Evolutionary conservation across 2,113 vertebrate genomes (phyloP).

Genomic region (Poicephalus meyeri): DNA sequence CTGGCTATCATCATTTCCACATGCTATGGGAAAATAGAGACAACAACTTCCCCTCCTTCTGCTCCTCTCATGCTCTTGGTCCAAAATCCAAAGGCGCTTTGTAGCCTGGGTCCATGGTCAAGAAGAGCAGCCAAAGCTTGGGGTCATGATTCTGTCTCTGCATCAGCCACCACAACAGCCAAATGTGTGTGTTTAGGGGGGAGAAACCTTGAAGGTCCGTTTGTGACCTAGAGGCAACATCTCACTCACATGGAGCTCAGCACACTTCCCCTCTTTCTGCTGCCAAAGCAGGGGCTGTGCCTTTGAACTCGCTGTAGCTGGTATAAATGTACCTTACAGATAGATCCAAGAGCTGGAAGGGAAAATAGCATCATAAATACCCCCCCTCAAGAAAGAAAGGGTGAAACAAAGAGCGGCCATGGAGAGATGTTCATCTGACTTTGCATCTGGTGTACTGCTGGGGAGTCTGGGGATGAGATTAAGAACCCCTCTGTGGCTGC

Average conservation of each 20-base stretch:
- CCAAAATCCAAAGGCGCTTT: neutral
- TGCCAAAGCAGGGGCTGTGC: neutral
- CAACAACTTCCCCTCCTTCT: neutral
- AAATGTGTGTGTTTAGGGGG: neutral
- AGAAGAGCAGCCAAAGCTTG: neutral
- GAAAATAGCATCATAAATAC: neutral
- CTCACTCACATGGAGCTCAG: neutral
- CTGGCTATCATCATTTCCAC: neutral
- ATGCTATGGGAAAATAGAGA: neutral
- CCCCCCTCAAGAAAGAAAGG: neutral
- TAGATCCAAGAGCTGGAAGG: neutral
- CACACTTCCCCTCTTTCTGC: neutral
- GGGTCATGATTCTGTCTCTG: neutral
- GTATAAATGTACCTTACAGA: fast-evolving
- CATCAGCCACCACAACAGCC: neutral
- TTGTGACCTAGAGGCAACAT: neutral
- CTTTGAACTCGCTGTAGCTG: neutral
- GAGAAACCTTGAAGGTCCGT: neutral
- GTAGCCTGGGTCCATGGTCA: neutral
- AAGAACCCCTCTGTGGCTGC: neutral
- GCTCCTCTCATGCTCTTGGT: neutral
- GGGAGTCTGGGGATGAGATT: neutral
- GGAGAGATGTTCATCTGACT: neutral
- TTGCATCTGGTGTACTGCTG: neutral
- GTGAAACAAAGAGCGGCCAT: neutral